phyloP scores from a whole-genome alignment of 2,888 invertebrate genomes.

The Tinea trinotella region DNA sequence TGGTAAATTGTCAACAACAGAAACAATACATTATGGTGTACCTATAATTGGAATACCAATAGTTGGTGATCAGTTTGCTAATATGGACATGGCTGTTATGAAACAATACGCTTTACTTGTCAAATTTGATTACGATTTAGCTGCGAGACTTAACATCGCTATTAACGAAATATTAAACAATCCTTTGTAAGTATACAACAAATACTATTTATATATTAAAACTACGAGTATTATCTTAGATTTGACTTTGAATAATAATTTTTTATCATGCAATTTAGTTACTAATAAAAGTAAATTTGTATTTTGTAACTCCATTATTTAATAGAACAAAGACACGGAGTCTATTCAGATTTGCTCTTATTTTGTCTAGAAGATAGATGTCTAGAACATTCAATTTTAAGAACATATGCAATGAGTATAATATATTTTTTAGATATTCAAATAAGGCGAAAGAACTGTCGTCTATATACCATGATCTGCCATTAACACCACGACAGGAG shows the following conservation, averaged over 20 bases:
- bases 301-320: too few relatives aligned
- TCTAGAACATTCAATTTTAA: too few relatives aligned
- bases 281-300: too few relatives aligned
- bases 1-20: conserved; percentile 68
- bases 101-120: conserved; percentile 60
- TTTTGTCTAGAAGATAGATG: too few relatives aligned
- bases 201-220: too few relatives aligned
- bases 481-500: conserved; percentile 32
- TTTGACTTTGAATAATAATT: too few relatives aligned
- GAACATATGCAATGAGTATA: too few relatives aligned
- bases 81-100: conserved; percentile 58
- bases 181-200: conserved; percentile 39
- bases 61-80: conserved; percentile 71
- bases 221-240: too few relatives aligned
- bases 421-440: conserved; percentile 37
- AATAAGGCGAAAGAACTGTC: conserved; percentile 36
- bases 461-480: conserved; percentile 36
- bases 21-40: conserved; percentile 69
- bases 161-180: conserved; percentile 46
- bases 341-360: too few relatives aligned
- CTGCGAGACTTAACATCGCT: conserved; percentile 43
- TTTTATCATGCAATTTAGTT: too few relatives aligned
- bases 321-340: too few relatives aligned
- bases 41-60: conserved; percentile 71
- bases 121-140: conserved; percentile 48